phyloP scores from a whole-genome alignment of 2,113 vertebrate species.

The Sinosuthora webbiana region DNA sequence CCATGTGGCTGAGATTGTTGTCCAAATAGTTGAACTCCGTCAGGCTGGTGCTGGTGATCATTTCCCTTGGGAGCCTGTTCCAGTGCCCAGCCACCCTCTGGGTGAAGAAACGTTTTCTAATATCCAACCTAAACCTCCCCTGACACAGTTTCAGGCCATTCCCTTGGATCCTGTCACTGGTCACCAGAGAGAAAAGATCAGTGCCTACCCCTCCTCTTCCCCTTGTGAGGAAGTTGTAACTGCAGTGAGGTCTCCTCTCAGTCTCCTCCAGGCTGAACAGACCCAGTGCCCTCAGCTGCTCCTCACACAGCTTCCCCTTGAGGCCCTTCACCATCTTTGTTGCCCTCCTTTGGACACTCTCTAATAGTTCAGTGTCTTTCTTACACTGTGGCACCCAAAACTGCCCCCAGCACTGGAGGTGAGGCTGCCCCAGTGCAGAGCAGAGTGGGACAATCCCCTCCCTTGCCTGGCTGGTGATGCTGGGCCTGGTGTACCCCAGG shows the following conservation, averaged over 20 bases:
- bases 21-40: neutral
- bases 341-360: neutral
- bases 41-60: neutral
- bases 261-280: neutral
- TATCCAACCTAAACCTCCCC: neutral
- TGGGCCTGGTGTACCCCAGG: neutral
- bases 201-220: neutral
- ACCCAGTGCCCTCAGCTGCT: fast-evolving
- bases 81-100: neutral
- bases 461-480: neutral
- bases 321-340: neutral
- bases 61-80: neutral
- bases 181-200: neutral
- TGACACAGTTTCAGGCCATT: neutral
- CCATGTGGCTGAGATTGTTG: neutral
- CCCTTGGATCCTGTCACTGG: fast-evolving
- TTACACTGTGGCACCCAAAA: fast-evolving
- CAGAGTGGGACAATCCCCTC: neutral
- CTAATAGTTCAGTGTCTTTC: neutral
- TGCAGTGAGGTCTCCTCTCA: neutral
- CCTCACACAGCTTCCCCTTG: neutral
- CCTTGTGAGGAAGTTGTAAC: fast-evolving
- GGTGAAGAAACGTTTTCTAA: neutral
- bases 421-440: neutral
- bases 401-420: neutral